Base-by-base conservation (phyloP, 2,888 invertebrate genomes). In the Micoletzkya japonica region DNA sequence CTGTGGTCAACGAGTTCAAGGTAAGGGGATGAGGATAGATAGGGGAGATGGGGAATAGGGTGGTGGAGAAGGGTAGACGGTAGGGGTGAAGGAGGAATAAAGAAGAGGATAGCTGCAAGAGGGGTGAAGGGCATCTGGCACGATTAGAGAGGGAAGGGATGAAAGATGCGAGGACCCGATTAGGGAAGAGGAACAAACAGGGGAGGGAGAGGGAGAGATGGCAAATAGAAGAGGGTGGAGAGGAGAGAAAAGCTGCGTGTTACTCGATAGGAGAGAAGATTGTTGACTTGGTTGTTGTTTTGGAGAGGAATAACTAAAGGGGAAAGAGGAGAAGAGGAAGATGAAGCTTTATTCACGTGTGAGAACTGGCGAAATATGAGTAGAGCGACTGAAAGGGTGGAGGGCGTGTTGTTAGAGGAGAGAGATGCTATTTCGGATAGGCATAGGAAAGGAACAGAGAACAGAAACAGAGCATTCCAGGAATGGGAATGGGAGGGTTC, bases 1-100 rank as follows among this genome's bases (percentile, higher is more conserved):
- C 79, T 26, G 72, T 84, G 60, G 69, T 68, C 49, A 73, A 75
- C 70, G 81, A 82, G 71, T 83, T 83, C 75, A 78, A 82, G 76
- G 84, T 83, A 10, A 52, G 76, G 54, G 17, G 20, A 10, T 54
- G 54, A 44, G 44, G 20, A 44, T 44, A 20, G 24, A 34, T 34
- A 24, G n/a, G 58, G n/a, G 20, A 32, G 34, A 58, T 28, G 49
- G 49, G 39, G 6, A 50, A 49, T 34, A 20, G 44, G 20, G 44
- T 44, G 20, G 44, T 14, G 20, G 44, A 44, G 44, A 44, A 44
- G 44, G 20, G 20, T 10, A 44, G 10, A 44, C 20, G 20, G 14
- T 14, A 44, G 20, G 44, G 20, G 20, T 44, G 44, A 44, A 44
- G 44, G 20, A 44, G 44, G 10, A 44, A 20, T 14, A 44, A 20